A percentile compares a stretch with the other conserved stretches of the same genome.
These are phyloP conservation scores for Plumapathes pennacea DNA, from an alignment of 92 coral and sea anemone genomes.

Conservation along the genomic window DNA sequence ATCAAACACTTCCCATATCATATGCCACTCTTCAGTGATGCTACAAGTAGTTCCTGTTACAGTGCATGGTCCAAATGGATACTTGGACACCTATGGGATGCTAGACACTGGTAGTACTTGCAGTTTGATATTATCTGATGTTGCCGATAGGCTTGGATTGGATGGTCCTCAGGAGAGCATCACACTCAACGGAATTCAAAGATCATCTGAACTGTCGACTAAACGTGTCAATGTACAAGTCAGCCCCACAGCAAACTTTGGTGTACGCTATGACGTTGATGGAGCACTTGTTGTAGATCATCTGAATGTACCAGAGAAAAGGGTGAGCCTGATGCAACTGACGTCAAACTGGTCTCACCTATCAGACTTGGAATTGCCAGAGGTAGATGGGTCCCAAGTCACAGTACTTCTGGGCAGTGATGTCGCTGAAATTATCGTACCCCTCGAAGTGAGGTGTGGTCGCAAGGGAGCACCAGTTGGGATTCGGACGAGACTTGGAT, in stretches of 20 bases:
- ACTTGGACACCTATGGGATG: constrained; percentile 15
- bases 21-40: background rate
- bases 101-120: constrained; percentile 27
- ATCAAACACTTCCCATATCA: background rate
- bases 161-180: constrained; percentile 9
- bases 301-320: constrained; percentile 2
- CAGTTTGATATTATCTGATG: constrained; percentile 8
- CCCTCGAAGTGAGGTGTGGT: constrained; percentile 9
- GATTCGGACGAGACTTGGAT: constrained; percentile 17
- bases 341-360: constrained; percentile 11
- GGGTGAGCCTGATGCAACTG: constrained; percentile 2
- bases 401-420: constrained; percentile 21
- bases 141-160: constrained; percentile 21
- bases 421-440: constrained; percentile 13
- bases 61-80: constrained; percentile 22
- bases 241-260: constrained; percentile 1
- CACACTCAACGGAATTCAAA: constrained; percentile 13
- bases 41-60: constrained; percentile 22
- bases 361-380: constrained; percentile 3
- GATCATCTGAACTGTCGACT: background rate
- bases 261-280: constrained; percentile 7
- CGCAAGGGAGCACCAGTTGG: constrained; percentile 22
- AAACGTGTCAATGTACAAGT: constrained; percentile 11
- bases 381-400: background rate
- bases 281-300: constrained; percentile 9